Evolutionary conservation across 2,888 invertebrate genomes (phyloP), one percentile per base, ranked within the genome.

Genomic region (Apotomis capreana): DNA sequence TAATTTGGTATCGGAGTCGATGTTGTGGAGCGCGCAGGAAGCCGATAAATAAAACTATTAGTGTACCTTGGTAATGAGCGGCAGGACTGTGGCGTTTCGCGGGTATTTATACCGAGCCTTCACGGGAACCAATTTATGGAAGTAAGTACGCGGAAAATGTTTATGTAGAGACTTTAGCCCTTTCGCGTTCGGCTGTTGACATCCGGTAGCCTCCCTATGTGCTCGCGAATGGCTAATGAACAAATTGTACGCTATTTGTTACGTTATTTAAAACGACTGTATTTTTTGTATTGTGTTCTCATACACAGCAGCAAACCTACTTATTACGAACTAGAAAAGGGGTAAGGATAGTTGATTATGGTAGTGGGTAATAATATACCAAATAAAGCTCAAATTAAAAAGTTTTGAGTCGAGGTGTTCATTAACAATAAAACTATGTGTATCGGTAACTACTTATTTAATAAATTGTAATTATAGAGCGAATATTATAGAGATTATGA

Each of bases 121-220:
- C 89, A 84, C 91, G 84, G 84, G 89, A 93, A 91, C 89, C 91
- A 91, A 92, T 92, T 93, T 93, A 92, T 92, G 92, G 89, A 90
- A 88, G 89, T 89, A 91, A 91, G 92, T 93, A 92, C 92, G 88
- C 89, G 89, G 92, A 92, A 93, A 92, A 91, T 91, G 91, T 93
- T 92, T 92, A 92, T 91, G 89, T 90, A 87, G 82, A 84, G 84
- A 84, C 83, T 83, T 78, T 78, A 78, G 83, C 81, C 85, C 86
- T 82, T 85, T 83, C 85, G 78, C 84, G 83, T 85, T 82, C 75
- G 78, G 81, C 80, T 83, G 89, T 85, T 89, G 91, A 91, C 91
- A 89, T 92, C 90, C 91, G 92, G 89, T 77, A 77, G 79, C 80
- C 83, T 81, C 83, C 80, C 81, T 84, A 82, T 83, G 51, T 63